Evolutionary conservation across 2,797 vertebrate species (phyloP), one percentile per base, ranked within the genome.

Genomic region (Sylvilagus floridanus): DNA sequence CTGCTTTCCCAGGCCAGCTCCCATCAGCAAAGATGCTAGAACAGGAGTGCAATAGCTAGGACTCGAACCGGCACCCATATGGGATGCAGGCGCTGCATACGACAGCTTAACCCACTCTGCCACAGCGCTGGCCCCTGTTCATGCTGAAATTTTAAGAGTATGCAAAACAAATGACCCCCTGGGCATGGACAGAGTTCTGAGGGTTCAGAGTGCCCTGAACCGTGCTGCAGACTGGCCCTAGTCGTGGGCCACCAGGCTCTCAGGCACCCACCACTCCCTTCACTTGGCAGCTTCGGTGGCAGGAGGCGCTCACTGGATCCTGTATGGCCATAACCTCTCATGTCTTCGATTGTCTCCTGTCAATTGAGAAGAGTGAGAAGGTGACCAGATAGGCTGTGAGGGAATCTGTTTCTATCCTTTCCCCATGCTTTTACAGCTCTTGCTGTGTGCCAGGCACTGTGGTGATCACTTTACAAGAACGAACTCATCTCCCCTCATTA

Each of bases 381-480:
- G 32, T 12, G 26, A 62, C 32, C 68, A 10, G 12, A 6, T 1
- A 54, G 54, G 35, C 24, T 28, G 1, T 52, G 16, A 54, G 63
- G 54, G 57, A 60, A 66, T 52, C 68, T 50, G 65, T 65, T 93
- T 57, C 35, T 77, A 37, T 22, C 50, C 47, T 35, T 87, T 83
- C 63, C 35, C 21, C 37, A 63, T n/a, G 19, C 24, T 89, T 72
- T 78, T 69, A 28, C 63, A 60, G 52, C 42, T n/a, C 37, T n/a
- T 91, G 14, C 50, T 71, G 16, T 78, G 30, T 95, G 35, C 79
- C 78, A 62, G 37, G 54, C 47, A 60, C 66, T 91, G 47, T 88
- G 32, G 24, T 63, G 66, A 73, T 92, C 76, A 62, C 83, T 79
- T 93, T 76, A 81, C 30, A 86, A 35, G 65, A 47, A n/a, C 28